These are phyloP conservation scores for Oreochromis grahami DNA, from an alignment of 2,797 vertebrate species.

Conservation along the genomic window DNA sequence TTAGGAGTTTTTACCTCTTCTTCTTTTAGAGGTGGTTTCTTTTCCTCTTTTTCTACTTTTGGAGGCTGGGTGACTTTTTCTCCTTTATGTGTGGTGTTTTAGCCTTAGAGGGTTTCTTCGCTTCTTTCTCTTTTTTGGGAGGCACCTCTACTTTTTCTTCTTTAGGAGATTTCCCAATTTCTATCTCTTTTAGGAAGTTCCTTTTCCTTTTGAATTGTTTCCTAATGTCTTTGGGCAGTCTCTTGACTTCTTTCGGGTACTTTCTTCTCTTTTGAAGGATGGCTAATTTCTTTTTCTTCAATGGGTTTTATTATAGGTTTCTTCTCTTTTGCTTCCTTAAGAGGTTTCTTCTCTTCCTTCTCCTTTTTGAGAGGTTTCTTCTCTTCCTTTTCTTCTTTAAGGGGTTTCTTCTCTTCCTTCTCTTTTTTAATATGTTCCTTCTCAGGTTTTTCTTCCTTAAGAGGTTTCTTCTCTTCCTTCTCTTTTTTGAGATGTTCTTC, in stretches of 20 bases:
- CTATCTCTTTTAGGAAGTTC: background rate
- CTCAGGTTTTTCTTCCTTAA: conserved; percentile 15
- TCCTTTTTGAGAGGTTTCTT: accelerated
- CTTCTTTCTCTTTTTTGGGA: background rate
- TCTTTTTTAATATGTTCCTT: background rate
- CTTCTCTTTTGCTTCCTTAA: background rate
- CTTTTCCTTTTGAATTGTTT: background rate
- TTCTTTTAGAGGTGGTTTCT: background rate
- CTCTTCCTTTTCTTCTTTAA: background rate
- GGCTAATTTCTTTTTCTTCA: background rate
- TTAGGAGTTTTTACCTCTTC: background rate
- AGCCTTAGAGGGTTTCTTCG: background rate
- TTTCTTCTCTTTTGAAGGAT: background rate
- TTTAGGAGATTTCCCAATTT: background rate
- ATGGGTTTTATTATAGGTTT: background rate
- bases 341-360: background rate
- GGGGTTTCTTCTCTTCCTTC: background rate
- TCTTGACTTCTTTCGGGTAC: background rate
- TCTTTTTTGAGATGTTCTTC: background rate
- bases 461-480: background rate
- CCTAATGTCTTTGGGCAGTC: background rate
- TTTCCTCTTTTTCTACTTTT: background rate
- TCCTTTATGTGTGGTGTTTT: background rate
- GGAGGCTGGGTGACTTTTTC: background rate
- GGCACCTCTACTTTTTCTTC: conserved; percentile 23